Base-by-base conservation (phyloP, 2,888 invertebrate species). In the Dione juno region DNA sequence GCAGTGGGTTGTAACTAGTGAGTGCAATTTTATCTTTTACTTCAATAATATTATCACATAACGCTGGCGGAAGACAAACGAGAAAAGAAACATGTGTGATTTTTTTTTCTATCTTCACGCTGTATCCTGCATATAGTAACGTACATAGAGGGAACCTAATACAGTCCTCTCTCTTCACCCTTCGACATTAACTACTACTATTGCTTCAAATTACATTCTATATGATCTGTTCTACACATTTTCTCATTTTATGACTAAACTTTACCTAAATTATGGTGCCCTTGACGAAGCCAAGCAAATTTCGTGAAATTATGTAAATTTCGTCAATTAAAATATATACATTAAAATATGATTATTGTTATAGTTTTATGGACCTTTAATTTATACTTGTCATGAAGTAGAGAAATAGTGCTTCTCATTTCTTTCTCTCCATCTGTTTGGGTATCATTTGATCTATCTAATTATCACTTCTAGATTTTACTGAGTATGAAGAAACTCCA, bases 1-100 rank as follows among this genome's bases (percentile, higher is more conserved):
- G 6, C 2, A 19, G 14, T 67, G 67, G 67, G 28, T n/a, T 43
- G 67, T 67, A 14, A 41, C 13, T 43, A 28, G 67, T 52, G 59
- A 41, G 67, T 61, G 6, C 16, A 11, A 37, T 1, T 48, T 48
- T 9, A 1, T n/a, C 0, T 48, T 48, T 3, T 3, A 48, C 2
- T n/a, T 48, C 16, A 50, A 50, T 50, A 10, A 50, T 16, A 48
- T 48, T n/a, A 45, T 45, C 8, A 16, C 6, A 45, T 45, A n/a
- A 16, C 10, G 1, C 10, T 48, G 16, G 10, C 1, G 10, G 16
- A 19, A 48, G 16, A 9, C 0, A n/a, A n/a, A 16, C 16, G 7
- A 16, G 14, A 45, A 7, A 5, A 48, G 48, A 48, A 10, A 16
- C 16, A 19, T 19, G 9, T 45, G 14, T 45, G 16, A 2, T 28